Evolutionary conservation across 2,113 vertebrate genomes (phyloP).

Genomic region (Malurus alboscapulatus): DNA sequence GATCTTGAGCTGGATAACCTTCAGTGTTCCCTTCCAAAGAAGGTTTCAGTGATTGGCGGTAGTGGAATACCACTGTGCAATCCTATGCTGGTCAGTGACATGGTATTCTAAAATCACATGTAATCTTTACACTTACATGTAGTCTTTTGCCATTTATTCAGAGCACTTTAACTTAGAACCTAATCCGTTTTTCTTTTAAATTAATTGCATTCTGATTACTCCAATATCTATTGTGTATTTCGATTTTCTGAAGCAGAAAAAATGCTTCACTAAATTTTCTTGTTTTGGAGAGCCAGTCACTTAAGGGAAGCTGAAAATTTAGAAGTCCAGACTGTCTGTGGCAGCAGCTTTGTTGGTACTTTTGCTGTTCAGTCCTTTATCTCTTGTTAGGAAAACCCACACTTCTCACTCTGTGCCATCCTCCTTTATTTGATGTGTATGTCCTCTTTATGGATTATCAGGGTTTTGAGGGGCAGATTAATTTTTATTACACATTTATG

Average conservation of each 20-base stretch:
- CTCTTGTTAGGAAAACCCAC: neutral
- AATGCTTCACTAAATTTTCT: neutral
- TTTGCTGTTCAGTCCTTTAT: neutral
- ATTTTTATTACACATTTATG: neutral
- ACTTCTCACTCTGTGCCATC: neutral
- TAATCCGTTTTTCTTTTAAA: neutral
- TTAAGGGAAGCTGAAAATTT: neutral
- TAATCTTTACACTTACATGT: neutral
- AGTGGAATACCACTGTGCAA: rapidly evolving
- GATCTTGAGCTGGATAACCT: neutral
- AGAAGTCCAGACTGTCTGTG: neutral
- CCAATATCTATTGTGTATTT: neutral
- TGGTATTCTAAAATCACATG: neutral
- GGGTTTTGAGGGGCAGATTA: neutral
- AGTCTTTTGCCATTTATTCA: neutral
- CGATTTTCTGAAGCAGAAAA: neutral
- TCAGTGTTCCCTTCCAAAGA: neutral
- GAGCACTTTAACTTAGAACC: neutral
- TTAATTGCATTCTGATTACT: neutral
- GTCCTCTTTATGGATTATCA: neutral
- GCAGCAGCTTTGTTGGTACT: neutral
- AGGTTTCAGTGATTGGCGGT: neutral
- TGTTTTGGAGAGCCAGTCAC: neutral
- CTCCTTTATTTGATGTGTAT: neutral
- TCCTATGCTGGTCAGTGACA: neutral